Evolutionary conservation across 2,113 vertebrate genomes (phyloP).

Genomic region (Hyperoodon ampullatus): DNA sequence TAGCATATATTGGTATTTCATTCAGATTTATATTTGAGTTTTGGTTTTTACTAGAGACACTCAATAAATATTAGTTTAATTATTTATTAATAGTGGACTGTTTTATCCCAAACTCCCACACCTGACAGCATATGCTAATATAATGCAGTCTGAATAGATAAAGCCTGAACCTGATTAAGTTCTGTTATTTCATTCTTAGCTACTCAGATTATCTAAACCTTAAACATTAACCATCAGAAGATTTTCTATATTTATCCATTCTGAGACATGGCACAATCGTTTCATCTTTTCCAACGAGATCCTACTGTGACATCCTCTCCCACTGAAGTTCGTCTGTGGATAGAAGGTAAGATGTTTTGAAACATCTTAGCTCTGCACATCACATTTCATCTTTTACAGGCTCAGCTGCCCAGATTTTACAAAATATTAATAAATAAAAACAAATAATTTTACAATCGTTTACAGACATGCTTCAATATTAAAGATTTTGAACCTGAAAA

Average conservation of each 20-base stretch:
- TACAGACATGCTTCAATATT: neutral
- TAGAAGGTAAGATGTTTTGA: slow-evolving; percentile 65
- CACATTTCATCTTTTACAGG: slow-evolving; percentile 8
- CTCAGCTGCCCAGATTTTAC: neutral
- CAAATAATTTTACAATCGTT: neutral
- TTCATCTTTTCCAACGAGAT: neutral
- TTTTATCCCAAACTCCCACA: neutral
- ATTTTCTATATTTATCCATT: slow-evolving; percentile 1
- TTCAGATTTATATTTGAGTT: neutral
- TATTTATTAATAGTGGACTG: neutral
- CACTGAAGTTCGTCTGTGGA: slow-evolving; percentile 40
- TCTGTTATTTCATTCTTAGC: slow-evolving; percentile 47
- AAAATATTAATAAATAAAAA: neutral
- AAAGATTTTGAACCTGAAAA: neutral
- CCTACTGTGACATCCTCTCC: slow-evolving; percentile 15
- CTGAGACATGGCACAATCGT: neutral
- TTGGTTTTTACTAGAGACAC: neutral
- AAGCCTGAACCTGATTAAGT: neutral
- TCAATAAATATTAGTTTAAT: neutral
- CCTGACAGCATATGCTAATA: neutral
- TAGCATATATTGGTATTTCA: neutral
- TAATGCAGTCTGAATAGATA: slow-evolving; percentile 2
- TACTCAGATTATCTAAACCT: neutral
- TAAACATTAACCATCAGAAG: neutral
- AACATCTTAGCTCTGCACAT: neutral